Base-by-base conservation (phyloP, 2,888 invertebrate species). In the Psylliodes chrysocephalus region DNA sequence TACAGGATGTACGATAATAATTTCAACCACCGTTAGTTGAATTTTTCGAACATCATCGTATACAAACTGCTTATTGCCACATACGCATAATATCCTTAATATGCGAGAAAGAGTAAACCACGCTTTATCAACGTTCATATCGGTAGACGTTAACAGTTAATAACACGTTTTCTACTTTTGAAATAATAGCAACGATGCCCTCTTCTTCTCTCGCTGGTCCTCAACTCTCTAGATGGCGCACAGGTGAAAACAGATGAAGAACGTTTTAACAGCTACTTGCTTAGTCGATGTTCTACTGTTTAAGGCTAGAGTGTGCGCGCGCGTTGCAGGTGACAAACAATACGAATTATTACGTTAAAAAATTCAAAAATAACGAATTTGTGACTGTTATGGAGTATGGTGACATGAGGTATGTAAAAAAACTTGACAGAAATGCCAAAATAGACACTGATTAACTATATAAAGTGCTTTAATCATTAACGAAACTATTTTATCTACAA, bases 281-380 rank as follows among this genome's bases (percentile, higher is more conserved):
- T 82, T 81, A 81, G 82, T 82, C 81, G 81, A 78, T 79, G 78
- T 83, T 85, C 84, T 84, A 84, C 84, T 84, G 81, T 79, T 78
- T 81, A 82, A 85, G 84, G 81, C 68, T 84, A 84, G 83, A 85
- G 86, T 85, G 86, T 84, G 87, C 88, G 87, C 84, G 85, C 84
- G 87, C 86, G 71, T 61, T 57, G 33, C 52, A 52, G 51, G 60
- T 60, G 60, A 60, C 60, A 42, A 14, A 4, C 15, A 42, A 19
- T 12, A 33, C 56, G 56, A 15, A 17, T 22, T 54, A 15, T 59
- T 40, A 59, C 59, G 59, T 40, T 38, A 7, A 59, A 59, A 40
- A n/a, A 22, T 8, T 17, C 30, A 44, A 38, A 38, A 49, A 22
- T 30, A 17, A 18, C 33, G 22, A 25, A 40, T 40, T 59, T 28